These are phyloP conservation scores for Siderastrea siderea DNA, from an alignment of 92 coral and sea anemone species.

Conservation along the genomic window DNA sequence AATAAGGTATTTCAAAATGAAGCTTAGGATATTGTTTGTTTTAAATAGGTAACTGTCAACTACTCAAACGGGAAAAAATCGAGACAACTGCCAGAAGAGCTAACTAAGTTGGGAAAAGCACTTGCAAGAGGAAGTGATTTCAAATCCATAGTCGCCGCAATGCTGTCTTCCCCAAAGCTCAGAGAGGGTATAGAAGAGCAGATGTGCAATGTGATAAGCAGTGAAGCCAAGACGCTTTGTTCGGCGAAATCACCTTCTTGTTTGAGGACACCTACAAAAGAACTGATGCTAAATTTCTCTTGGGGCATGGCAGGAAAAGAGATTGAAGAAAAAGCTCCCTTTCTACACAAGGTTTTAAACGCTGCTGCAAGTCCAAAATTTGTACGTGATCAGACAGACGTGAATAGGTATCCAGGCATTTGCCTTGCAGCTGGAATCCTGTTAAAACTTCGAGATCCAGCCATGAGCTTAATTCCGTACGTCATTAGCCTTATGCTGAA, in stretches of 20 bases:
- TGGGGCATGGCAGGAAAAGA: constrained; percentile 4
- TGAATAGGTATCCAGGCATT: background rate
- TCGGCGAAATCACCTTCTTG: too few species aligned
- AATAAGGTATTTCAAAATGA: too few species aligned
- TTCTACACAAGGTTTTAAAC: constrained; percentile 1
- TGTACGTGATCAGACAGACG: background rate
- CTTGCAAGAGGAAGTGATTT: constrained; percentile 39
- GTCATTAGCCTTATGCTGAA: background rate
- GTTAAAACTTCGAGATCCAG: background rate
- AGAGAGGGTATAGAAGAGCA: constrained; percentile 11
- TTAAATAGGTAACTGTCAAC: background rate
- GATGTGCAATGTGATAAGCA: constrained; percentile 1
- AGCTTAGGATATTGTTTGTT: background rate
- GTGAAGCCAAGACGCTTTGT: background rate
- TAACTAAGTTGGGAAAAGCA: constrained; percentile 11
- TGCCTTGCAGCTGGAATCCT: background rate
- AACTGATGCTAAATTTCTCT: background rate
- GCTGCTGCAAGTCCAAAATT: background rate
- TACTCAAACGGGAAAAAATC: background rate
- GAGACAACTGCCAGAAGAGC: constrained; percentile 10
- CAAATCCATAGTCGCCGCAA: constrained; percentile 28
- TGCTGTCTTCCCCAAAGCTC: constrained; percentile 51
- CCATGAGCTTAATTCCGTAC: background rate
- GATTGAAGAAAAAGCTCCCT: background rate
- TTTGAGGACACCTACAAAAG: background rate